phyloP scores from a whole-genome alignment of 2,888 invertebrate species.

The Ectropis crepuscularia region DNA sequence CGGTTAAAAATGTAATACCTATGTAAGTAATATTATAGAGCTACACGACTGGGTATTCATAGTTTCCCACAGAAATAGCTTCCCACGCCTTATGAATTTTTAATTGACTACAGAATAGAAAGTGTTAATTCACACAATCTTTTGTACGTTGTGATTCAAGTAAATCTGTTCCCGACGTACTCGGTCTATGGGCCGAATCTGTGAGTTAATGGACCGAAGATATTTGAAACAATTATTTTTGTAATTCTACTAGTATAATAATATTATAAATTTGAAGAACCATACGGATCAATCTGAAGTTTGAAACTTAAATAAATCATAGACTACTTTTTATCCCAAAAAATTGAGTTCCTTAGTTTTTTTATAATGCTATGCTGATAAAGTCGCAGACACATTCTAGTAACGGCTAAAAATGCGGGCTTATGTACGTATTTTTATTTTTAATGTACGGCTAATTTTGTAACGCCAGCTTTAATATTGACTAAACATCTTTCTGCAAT shows the following conservation, averaged over 20 bases:
- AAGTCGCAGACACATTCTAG: too few relatives aligned
- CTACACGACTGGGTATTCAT: neutral
- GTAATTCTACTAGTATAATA: too few relatives aligned
- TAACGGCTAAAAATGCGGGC: neutral
- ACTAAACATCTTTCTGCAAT: too few relatives aligned
- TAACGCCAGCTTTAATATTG: too few relatives aligned
- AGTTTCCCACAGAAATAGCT: constrained; percentile 9
- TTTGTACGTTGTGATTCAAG: neutral
- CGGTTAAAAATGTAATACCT: too few relatives aligned
- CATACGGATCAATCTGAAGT: too few relatives aligned
- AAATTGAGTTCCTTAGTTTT: too few relatives aligned
- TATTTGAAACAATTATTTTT: constrained; percentile 4
- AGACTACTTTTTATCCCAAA: too few relatives aligned
- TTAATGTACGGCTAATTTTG: neutral
- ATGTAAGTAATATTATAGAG: neutral
- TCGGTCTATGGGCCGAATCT: neutral
- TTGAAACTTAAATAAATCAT: too few relatives aligned
- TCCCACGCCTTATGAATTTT: constrained; percentile 20
- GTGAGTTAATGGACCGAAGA: constrained; percentile 10
- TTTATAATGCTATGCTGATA: too few relatives aligned
- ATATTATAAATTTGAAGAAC: too few relatives aligned
- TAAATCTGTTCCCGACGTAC: constrained; percentile 3
- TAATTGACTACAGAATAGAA: constrained; percentile 16
- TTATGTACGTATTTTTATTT: neutral
- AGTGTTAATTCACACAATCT: constrained; percentile 10